These are phyloP conservation scores for Siniperca undulata DNA, from an alignment of 2,797 vertebrate genomes.

Conservation along the genomic window DNA sequence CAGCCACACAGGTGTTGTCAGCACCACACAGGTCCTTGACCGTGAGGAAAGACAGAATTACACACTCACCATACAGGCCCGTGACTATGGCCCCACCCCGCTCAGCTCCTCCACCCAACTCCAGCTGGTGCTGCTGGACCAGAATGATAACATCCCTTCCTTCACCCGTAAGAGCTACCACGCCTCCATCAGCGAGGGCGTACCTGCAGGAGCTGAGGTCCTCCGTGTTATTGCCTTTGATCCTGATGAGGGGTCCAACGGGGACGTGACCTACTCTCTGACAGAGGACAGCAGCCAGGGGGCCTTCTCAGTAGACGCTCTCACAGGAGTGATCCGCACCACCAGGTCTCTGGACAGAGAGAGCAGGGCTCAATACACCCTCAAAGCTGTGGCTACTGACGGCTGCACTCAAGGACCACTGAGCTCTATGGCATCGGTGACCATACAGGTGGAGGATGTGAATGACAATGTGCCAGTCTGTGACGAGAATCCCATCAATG, in stretches of 20 bases:
- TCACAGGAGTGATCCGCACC: slow-evolving; percentile 84
- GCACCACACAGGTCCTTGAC: slow-evolving; percentile 87
- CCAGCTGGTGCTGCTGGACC: slow-evolving; percentile 88
- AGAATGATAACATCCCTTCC: slow-evolving; percentile 91
- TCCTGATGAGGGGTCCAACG: slow-evolving; percentile 88
- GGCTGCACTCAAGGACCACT: slow-evolving; percentile 82
- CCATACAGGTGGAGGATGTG: slow-evolving; percentile 88
- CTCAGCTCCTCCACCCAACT: slow-evolving; percentile 86
- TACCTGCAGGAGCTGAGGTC: slow-evolving; percentile 84
- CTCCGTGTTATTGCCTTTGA: slow-evolving; percentile 87
- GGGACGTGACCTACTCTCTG: slow-evolving; percentile 88
- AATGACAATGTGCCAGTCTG: slow-evolving; percentile 93
- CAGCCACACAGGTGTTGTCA: slow-evolving; percentile 87
- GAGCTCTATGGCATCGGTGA: slow-evolving; percentile 85
- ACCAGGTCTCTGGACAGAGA: slow-evolving; percentile 88
- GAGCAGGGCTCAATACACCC: slow-evolving; percentile 83
- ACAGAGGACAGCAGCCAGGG: slow-evolving; percentile 85
- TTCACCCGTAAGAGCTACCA: slow-evolving; percentile 87
- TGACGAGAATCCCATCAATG: slow-evolving; percentile 84
- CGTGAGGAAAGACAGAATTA: slow-evolving; percentile 89
- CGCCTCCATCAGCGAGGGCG: slow-evolving; percentile 87
- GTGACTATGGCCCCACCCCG: slow-evolving; percentile 85
- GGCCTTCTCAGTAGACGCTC: slow-evolving; percentile 85
- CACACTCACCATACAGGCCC: slow-evolving; percentile 87
- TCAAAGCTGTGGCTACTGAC: slow-evolving; percentile 90